A percentile compares a stretch with the other conserved stretches of the same genome.
Conservation (phyloP, 2,888 invertebrate genomes). For the Oscheius sp. region DNA sequence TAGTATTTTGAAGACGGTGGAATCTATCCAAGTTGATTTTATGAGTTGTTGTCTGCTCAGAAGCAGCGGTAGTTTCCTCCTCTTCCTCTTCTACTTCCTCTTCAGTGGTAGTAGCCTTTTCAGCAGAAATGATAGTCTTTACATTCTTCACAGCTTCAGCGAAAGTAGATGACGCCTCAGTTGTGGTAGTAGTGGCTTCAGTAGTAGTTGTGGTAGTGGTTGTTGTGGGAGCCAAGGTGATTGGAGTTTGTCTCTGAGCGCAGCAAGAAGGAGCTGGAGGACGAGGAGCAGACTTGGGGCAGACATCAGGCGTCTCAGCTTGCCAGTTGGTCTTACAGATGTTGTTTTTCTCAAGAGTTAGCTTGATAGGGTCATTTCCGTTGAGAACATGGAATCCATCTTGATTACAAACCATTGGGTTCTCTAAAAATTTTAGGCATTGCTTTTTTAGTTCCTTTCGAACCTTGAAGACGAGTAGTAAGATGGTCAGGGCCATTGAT, state of each 20-base stretch:
- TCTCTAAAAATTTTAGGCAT: conserved; percentile 54
- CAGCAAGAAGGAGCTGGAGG: conserved; percentile 59
- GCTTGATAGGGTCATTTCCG: conserved; percentile 67
- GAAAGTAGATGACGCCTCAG: conserved; percentile 37
- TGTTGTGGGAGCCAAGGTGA: conserved; percentile 19
- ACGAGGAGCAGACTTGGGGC: conserved; percentile 57
- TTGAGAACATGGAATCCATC: conserved; percentile 70
- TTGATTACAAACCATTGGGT: conserved; percentile 69
- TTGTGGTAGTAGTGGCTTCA: conserved; percentile 28
- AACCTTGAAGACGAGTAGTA: conserved; percentile 67
- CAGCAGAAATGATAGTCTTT: conserved; percentile 25
- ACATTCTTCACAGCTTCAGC: conserved; percentile 28
- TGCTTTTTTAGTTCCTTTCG: not conserved
- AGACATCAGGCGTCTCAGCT: conserved; percentile 52
- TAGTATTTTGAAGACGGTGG: conserved; percentile 33
- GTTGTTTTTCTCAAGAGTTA: conserved; percentile 66
- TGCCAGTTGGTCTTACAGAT: conserved; percentile 64
- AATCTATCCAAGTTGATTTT: conserved; percentile 68
- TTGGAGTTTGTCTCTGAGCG: conserved; percentile 19
- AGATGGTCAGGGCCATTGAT: conserved; percentile 65
- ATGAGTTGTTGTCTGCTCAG: conserved; percentile 19
- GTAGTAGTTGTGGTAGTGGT: conserved; percentile 37
- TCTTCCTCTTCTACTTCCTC: conserved; percentile 30
- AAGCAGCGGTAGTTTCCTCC: conserved; percentile 12
- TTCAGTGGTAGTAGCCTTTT: conserved; percentile 29